phyloP scores from a whole-genome alignment of 2,888 invertebrate genomes.

The Microctonus aethiopoides region DNA sequence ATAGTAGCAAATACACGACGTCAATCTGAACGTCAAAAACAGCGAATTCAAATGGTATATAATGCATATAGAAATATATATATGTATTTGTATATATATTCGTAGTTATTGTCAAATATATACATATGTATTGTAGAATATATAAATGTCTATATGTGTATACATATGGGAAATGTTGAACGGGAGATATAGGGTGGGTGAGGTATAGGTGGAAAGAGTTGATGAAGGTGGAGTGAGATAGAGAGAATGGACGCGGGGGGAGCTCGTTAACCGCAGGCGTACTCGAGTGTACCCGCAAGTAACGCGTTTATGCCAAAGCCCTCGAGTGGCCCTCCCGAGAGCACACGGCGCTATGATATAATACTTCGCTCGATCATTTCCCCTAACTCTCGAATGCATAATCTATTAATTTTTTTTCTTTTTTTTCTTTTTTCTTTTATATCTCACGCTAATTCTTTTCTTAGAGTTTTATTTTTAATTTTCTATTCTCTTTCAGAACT shows the following conservation, averaged over 20 bases:
- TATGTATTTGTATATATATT: not conserved
- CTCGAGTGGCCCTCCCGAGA: constrained; percentile 28
- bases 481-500: not conserved
- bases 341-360: constrained; percentile 12
- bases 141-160: not conserved
- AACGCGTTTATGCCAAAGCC: constrained; percentile 62
- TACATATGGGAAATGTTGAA: constrained; percentile 21
- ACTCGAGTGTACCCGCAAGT: constrained; percentile 58
- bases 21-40: constrained; percentile 26
- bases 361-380: constrained; percentile 22
- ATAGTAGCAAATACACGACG: not conserved
- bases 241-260: not conserved
- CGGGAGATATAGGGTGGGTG: constrained; percentile 27
- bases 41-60: constrained; percentile 12
- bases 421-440: not conserved
- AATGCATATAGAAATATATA: not conserved
- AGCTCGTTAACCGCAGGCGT: constrained; percentile 64
- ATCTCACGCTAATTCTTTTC: not conserved
- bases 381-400: constrained; percentile 25
- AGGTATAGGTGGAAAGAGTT: not conserved
- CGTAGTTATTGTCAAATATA: not conserved
- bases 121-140: not conserved
- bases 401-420: constrained; percentile 28
- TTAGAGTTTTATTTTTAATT: not conserved
- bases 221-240: not conserved